Conservation (phyloP, 2,888 invertebrate genomes). For the Patella ulyssiponensis region DNA sequence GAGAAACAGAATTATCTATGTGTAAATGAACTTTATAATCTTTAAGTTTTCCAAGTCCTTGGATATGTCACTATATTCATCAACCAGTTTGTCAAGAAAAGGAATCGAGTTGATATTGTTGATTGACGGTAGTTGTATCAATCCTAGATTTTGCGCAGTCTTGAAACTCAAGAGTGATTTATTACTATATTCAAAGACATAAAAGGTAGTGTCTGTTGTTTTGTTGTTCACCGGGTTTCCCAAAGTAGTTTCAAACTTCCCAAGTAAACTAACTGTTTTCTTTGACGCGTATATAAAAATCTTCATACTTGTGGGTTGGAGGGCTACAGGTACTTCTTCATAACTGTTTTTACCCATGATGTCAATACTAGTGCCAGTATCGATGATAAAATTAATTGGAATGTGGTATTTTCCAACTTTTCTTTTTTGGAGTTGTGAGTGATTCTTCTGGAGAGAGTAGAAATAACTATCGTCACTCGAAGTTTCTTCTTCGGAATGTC, state of each 20-base stretch:
- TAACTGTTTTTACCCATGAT: conserved; percentile 16
- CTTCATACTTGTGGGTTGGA: background rate
- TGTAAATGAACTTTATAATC: conserved; percentile 26
- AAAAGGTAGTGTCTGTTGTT: background rate
- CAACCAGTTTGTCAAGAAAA: too few species aligned
- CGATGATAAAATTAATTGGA: conserved; percentile 6
- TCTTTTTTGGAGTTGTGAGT: background rate
- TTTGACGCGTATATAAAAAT: conserved; percentile 16
- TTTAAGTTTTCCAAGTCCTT: conserved; percentile 36
- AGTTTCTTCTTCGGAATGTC: background rate
- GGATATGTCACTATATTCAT: too few species aligned
- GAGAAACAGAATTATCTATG: conserved; percentile 29
- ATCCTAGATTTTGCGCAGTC: too few species aligned
- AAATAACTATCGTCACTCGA: conserved; percentile 1
- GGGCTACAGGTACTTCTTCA: background rate
- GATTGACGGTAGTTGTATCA: too few species aligned
- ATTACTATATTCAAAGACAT: too few species aligned
- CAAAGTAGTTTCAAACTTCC: conserved; percentile 5
- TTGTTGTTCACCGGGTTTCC: conserved; percentile 1
- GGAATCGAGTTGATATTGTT: too few species aligned
- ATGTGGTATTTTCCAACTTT: background rate
- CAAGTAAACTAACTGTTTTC: conserved; percentile 4
- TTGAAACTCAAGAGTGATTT: too few species aligned
- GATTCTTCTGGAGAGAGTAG: background rate
- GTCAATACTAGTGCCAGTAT: conserved; percentile 20